Conservation (phyloP, 1,140 invertebrate genomes). For the Zaprionus tsacasi region DNA sequence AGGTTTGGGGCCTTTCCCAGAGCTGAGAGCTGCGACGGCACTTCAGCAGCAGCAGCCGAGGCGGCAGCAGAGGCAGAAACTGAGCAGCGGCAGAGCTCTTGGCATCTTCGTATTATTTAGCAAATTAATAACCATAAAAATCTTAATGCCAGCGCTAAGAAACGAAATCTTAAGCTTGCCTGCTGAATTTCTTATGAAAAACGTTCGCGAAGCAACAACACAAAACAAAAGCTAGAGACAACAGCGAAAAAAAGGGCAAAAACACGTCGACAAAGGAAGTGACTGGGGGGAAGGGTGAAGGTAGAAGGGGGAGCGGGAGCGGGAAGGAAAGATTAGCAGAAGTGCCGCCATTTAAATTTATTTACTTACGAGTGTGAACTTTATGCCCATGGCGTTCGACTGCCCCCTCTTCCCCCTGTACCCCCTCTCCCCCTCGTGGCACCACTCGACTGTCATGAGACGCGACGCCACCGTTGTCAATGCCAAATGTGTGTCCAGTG, state of each 20-base stretch:
- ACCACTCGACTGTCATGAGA: constrained; percentile 10
- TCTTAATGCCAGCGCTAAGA: constrained; percentile 77
- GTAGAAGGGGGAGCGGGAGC: constrained; percentile 31
- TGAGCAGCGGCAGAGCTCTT: constrained; percentile 13
- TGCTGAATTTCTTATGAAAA: constrained; percentile 81
- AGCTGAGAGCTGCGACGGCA: constrained; percentile 15
- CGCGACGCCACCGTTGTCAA: constrained; percentile 69
- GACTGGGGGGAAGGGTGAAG: too few species aligned
- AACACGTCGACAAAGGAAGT: constrained; percentile 44
- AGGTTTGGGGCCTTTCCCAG: constrained; percentile 31
- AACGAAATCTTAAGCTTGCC: constrained; percentile 79
- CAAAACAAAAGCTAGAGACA: constrained; percentile 39
- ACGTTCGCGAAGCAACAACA: constrained; percentile 56
- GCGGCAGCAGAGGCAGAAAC: not conserved
- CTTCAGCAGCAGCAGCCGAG: constrained; percentile 19
- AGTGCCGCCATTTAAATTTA: constrained; percentile 82
- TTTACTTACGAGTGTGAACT: constrained; percentile 82
- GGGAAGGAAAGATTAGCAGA: constrained; percentile 66
- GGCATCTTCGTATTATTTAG: constrained; percentile 77
- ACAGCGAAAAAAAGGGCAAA: constrained; percentile 43
- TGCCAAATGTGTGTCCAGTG: constrained; percentile 67
- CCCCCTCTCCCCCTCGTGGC: not conserved
- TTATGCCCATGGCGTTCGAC: constrained; percentile 74
- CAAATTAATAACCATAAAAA: constrained; percentile 83
- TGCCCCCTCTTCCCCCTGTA: constrained; percentile 17